phyloP scores from a whole-genome alignment of 2,888 invertebrate genomes.

The Ashinkailepas kermadecensis region DNA sequence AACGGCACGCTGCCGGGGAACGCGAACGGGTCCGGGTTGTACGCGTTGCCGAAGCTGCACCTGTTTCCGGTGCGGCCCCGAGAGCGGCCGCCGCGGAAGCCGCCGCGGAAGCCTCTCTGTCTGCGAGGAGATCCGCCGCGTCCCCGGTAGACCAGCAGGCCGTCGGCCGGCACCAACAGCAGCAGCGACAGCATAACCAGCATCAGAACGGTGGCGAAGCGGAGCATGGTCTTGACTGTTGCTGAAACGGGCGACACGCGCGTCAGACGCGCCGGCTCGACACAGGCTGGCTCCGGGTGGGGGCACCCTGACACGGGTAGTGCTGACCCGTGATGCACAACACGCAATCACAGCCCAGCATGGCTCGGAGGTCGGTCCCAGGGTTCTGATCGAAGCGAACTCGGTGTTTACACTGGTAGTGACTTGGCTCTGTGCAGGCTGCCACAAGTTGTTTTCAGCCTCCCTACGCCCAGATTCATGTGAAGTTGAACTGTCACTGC shows the following conservation, averaged over 20 bases:
- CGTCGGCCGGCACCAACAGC: constrained; percentile 10
- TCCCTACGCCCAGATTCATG: no score
- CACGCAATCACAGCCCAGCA: neutral
- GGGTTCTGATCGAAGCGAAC: no score
- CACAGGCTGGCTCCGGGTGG: neutral
- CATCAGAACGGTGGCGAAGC: neutral
- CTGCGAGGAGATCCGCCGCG: neutral
- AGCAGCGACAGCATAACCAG: neutral
- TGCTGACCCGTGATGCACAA: neutral
- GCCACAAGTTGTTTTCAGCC: neutral
- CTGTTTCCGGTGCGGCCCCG: neutral
- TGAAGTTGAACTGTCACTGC: neutral
- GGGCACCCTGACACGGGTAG: neutral
- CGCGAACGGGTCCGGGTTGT: constrained; percentile 53
- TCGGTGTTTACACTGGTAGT: neutral
- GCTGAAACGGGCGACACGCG: neutral
- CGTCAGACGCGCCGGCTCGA: neutral
- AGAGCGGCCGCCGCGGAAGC: neutral
- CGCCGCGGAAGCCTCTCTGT: neutral
- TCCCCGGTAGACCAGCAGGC: neutral
- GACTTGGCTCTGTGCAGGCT: neutral
- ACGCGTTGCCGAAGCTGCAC: constrained; percentile 53
- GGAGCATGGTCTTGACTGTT: neutral
- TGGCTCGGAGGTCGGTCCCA: neutral
- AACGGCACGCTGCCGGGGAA: constrained; percentile 51